phyloP scores from a whole-genome alignment of 2,113 vertebrate genomes.

The Oncorhynchus mykiss region DNA sequence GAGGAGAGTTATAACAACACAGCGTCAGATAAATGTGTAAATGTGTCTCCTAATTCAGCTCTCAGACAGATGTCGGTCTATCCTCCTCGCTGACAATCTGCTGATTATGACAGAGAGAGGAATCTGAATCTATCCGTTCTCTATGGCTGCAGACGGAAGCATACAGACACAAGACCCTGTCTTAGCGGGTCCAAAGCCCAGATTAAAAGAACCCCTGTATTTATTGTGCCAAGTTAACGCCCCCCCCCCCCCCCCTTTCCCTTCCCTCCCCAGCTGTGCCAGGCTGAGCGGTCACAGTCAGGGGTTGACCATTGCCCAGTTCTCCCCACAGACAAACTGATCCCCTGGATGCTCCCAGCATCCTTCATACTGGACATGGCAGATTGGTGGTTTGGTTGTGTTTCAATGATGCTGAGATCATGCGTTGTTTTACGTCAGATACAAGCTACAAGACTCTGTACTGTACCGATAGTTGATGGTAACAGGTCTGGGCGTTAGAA shows the following conservation, averaged over 20 bases:
- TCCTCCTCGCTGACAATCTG: conserved; percentile 37
- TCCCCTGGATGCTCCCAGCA: too few relatives aligned
- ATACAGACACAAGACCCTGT: not conserved
- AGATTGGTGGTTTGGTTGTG: too few relatives aligned
- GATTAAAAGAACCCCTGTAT: too few relatives aligned
- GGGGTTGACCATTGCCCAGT: too few relatives aligned
- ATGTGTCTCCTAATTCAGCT: conserved; percentile 42
- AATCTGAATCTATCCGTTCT: not conserved
- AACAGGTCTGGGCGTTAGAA: too few relatives aligned
- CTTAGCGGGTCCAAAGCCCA: not conserved
- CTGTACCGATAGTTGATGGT: too few relatives aligned
- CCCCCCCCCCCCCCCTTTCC: too few relatives aligned
- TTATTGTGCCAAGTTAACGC: not conserved
- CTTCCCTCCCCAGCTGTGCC: not conserved
- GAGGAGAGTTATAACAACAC: conserved; percentile 24
- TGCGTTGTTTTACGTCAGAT: too few relatives aligned
- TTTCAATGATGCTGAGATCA: too few relatives aligned
- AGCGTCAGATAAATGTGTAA: conserved; percentile 39
- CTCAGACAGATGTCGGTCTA: conserved; percentile 47
- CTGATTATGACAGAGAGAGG: conserved; percentile 34
- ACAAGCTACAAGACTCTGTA: too few relatives aligned
- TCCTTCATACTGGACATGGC: too few relatives aligned
- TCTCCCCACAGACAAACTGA: too few relatives aligned
- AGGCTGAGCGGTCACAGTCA: not conserved
- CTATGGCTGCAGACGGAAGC: conserved; percentile 16